Conservation (phyloP, 2,888 invertebrate species). For the Platycheirus albimanus region DNA sequence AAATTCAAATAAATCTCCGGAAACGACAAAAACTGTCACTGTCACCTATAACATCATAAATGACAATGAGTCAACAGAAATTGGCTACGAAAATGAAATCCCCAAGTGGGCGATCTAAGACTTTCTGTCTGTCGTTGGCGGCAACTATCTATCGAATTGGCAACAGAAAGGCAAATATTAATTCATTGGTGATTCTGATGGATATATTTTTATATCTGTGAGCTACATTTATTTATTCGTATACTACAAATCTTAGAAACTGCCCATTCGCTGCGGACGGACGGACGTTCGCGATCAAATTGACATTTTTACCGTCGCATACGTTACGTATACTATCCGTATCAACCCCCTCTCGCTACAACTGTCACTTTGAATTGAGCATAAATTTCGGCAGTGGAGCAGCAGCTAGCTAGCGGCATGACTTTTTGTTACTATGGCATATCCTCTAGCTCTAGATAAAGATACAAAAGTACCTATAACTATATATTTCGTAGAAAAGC, state of each 20-base stretch:
- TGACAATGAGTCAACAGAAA: slow-evolving; percentile 52
- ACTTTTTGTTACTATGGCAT: slow-evolving; percentile 11
- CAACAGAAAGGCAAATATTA: slow-evolving; percentile 36
- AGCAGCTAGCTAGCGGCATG: not conserved
- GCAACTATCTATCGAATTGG: slow-evolving; percentile 36
- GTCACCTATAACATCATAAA: too few relatives aligned
- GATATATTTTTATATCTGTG: slow-evolving; percentile 8
- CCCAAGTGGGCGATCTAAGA: slow-evolving; percentile 53
- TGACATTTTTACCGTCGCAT: not conserved
- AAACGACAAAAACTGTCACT: slow-evolving; percentile 42
- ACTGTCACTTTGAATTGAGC: slow-evolving; percentile 19
- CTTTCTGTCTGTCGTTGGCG: slow-evolving; percentile 33
- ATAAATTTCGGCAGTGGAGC: slow-evolving; percentile 20
- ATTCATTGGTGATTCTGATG: slow-evolving; percentile 16
- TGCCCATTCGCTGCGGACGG: not conserved
- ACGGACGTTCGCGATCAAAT: slow-evolving; percentile 2
- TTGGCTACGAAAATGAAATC: slow-evolving; percentile 6
- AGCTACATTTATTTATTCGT: too few relatives aligned
- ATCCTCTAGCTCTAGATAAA: not conserved
- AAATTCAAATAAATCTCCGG: slow-evolving; percentile 39
- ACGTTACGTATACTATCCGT: not conserved
- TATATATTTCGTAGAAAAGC: slow-evolving; percentile 25
- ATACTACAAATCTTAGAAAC: slow-evolving; percentile 19
- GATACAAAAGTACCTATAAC: slow-evolving; percentile 22
- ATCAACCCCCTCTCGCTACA: not conserved